These are phyloP conservation scores for Accipiter cooperii DNA, from an alignment of 2,113 vertebrate genomes.

Conservation along the genomic window DNA sequence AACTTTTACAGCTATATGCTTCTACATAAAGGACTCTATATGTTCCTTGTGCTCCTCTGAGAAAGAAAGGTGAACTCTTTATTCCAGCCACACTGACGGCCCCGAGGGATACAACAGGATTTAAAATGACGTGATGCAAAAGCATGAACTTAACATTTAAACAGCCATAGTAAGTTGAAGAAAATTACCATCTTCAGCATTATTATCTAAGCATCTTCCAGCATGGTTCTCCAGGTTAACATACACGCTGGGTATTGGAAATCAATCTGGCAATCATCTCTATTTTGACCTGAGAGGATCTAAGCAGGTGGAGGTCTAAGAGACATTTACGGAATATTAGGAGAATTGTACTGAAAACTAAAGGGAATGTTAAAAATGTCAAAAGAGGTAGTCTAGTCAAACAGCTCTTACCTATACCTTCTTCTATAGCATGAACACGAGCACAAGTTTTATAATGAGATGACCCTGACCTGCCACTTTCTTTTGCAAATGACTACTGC, in stretches of 20 bases:
- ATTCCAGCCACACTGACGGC: not conserved
- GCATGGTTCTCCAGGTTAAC: not conserved
- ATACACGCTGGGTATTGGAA: not conserved
- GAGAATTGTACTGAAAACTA: not conserved
- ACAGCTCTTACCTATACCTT: slow-evolving; percentile 15
- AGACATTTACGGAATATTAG: not conserved
- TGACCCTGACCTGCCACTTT: slow-evolving; percentile 76
- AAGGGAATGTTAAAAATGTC: not conserved
- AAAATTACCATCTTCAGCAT: not conserved
- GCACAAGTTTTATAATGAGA: slow-evolving; percentile 70
- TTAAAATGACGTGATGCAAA: not conserved
- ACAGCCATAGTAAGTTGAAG: not conserved
- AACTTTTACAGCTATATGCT: not conserved
- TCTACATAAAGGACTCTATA: not conserved
- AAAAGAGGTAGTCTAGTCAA: slow-evolving; percentile 19
- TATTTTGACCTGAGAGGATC: not conserved
- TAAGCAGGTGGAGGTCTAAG: not conserved
- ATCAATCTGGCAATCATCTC: not conserved
- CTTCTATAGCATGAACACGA: slow-evolving; percentile 7
- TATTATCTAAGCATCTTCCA: not conserved
- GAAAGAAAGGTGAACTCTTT: not conserved
- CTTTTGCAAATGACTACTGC: slow-evolving; percentile 80
- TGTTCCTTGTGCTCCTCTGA: not conserved
- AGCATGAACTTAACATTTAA: not conserved
- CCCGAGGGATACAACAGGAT: not conserved